Base-by-base conservation (phyloP, 2,113 vertebrate species). In the Tylochromis polylepis region DNA sequence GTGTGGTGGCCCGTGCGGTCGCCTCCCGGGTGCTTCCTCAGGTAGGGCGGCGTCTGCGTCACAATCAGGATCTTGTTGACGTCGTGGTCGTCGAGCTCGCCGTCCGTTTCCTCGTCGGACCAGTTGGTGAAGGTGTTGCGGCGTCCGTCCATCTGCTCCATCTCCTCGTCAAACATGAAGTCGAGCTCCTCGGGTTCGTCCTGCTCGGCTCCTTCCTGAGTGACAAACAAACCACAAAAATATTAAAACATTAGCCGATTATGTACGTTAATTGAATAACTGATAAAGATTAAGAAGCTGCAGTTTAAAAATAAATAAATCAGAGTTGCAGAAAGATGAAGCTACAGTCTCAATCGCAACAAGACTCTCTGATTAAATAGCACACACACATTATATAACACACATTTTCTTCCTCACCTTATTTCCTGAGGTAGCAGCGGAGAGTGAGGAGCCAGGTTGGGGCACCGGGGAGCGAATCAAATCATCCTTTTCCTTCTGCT, bases 51-150 rank as follows among this genome's bases (percentile, higher is more conserved):
- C 0, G 99, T 99, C 95, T 99, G 98, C 0, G 98, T 99, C 87
- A 99, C 98, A 0, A 99, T 99, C 11, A 99, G 97, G 94, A 99
- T 99, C 96, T 99, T 99, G 96, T 99, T 99, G 89, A 99, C 97
- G 5, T 99, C 99, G 1, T 95, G 96, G 91, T 99, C 99, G 1
- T 99, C 98, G 0, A 99, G 98, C 92, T 99, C 99, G 0, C 98
- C 97, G 90, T 99, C 99, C 0, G 98, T 97, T 58, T 99, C 99
- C 70, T 99, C 98, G 2, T 99, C 99, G 1, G 98, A 99, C 98
- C 98, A 99, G 94, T 99, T 98, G 0, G 98, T 99, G 94, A 99
- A 99, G 49, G 98, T 99, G 95, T 99, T 99, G 93, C 98, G 97
- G 7, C 99, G 97, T 2, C 99, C 99, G 0, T 99, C 98, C 89